Percentiles rank a stretch among this genome's conserved stretches.
Evolutionary conservation across 2,113 vertebrate species (phyloP).

Genomic region (Carassius gibelio): DNA sequence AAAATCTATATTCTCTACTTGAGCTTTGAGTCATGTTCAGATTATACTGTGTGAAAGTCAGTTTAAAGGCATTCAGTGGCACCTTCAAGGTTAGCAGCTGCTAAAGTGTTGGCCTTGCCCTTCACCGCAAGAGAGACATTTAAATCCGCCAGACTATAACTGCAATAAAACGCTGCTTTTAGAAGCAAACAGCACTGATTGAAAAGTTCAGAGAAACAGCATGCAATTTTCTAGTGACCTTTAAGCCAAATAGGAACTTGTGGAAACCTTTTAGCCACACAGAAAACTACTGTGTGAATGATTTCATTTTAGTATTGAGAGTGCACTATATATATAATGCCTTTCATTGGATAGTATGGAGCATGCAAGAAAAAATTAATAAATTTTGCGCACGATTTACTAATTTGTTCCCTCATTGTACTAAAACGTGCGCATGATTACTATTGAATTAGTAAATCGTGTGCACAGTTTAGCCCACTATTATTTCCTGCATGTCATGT

Average conservation of each 20-base stretch:
- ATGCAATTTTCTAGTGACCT: constrained; percentile 7
- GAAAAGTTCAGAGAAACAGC: not conserved
- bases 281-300: not conserved
- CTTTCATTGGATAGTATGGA: no score
- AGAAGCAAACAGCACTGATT: constrained; percentile 5
- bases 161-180: not conserved
- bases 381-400: no score
- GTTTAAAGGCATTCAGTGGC: not conserved
- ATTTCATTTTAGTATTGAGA: not conserved
- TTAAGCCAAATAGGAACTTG: not conserved
- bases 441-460: no score
- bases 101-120: not conserved
- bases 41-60: not conserved
- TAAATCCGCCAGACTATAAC: not conserved
- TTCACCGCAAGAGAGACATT: not conserved
- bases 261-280: not conserved
- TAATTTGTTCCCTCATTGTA: no score
- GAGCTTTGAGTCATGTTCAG: not conserved
- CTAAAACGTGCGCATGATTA: no score
- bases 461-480: no score
- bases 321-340: not conserved
- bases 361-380: no score
- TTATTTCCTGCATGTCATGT: no score
- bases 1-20: constrained; percentile 11
- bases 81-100: not conserved